Conservation (phyloP, 2,113 vertebrate genomes). For the Zosterops pallidus region DNA sequence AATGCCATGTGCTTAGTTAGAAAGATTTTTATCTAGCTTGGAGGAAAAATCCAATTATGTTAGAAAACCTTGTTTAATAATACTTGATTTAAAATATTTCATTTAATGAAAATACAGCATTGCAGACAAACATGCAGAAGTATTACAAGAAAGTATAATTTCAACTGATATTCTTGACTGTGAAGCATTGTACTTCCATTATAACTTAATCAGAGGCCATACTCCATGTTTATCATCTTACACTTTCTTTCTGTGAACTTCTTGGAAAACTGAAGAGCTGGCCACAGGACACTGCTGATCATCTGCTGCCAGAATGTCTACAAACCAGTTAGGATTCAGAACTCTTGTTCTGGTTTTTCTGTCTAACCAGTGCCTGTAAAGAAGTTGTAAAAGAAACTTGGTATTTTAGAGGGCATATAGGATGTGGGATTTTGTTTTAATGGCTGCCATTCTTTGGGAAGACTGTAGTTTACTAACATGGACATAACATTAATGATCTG, state of each 20-base stretch:
- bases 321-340: background rate
- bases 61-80: background rate
- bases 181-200: background rate
- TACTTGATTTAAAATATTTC: background rate
- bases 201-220: background rate
- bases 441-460: constrained; percentile 11
- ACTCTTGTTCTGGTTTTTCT: background rate
- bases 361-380: background rate
- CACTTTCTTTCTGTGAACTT: background rate
- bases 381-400: background rate
- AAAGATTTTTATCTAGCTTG: background rate
- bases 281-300: background rate
- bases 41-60: background rate
- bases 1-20: background rate
- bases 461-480: background rate
- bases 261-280: background rate
- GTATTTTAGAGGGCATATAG: background rate
- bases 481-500: background rate
- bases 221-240: background rate
- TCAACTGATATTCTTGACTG: background rate
- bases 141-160: background rate
- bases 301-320: background rate
- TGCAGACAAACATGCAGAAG: background rate
- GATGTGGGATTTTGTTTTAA: background rate
- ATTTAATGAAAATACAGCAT: background rate